A percentile compares a stretch with the other conserved stretches of the same genome.
phyloP scores from a whole-genome alignment of 92 coral and sea anemone genomes.

The Micromussa lordhowensis region DNA sequence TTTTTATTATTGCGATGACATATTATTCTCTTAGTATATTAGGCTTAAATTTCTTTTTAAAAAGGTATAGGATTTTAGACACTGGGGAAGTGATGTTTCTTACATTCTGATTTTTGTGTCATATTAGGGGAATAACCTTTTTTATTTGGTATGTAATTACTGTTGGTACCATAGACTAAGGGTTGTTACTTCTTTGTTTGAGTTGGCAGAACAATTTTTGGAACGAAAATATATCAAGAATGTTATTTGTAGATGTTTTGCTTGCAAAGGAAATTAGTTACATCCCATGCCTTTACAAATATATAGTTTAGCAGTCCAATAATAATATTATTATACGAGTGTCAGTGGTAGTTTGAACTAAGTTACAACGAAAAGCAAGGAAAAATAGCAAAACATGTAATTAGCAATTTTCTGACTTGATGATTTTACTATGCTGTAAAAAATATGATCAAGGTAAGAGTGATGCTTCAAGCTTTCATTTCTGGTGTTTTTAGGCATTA shows the following conservation, averaged over 20 bases:
- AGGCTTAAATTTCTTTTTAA: not conserved
- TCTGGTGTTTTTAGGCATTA: not conserved
- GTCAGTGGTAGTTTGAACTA: not conserved
- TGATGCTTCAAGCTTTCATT: not conserved
- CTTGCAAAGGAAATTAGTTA: not conserved
- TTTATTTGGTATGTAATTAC: not conserved
- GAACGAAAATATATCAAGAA: not conserved
- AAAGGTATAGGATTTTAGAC: not conserved
- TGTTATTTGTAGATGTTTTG: not conserved
- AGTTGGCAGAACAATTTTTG: not conserved
- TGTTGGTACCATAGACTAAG: not conserved
- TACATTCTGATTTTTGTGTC: not conserved
- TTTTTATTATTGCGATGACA: conserved; percentile 15
- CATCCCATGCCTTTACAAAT: not conserved
- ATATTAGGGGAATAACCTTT: not conserved
- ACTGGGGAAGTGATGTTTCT: not conserved
- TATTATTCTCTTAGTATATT: not conserved
- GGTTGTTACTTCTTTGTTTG: not conserved
- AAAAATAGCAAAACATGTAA: not conserved
- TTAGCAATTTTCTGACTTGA: not conserved
- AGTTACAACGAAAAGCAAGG: not conserved
- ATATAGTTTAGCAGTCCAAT: not conserved
- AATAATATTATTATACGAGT: not conserved
- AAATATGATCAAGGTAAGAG: not conserved
- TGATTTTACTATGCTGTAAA: not conserved